phyloP scores from a whole-genome alignment of 2,888 invertebrate genomes.

The Eremobia ochroleuca region DNA sequence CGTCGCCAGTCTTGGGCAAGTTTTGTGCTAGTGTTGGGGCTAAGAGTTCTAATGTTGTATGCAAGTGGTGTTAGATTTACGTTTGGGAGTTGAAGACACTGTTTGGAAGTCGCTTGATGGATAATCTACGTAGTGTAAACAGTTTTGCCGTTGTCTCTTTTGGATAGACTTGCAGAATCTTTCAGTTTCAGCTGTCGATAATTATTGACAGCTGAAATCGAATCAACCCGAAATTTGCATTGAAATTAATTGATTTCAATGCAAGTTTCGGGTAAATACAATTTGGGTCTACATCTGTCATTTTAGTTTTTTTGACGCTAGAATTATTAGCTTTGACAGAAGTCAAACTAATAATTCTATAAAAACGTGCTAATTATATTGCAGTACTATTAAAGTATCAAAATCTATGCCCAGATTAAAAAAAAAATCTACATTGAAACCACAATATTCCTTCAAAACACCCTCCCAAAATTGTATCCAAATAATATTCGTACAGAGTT shows the following conservation, averaged over 20 bases:
- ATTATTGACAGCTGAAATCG: no score
- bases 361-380: neutral
- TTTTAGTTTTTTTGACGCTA: neutral
- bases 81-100: constrained; percentile 9
- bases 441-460: constrained; percentile 11
- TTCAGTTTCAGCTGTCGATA: no score
- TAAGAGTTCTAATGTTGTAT: constrained; percentile 35
- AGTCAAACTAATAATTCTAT: no score
- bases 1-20: constrained; percentile 79
- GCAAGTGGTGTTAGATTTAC: constrained; percentile 36
- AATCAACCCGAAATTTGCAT: no score
- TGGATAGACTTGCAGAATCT: neutral
- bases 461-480: constrained; percentile 17
- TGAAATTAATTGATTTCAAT: no score
- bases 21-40: constrained; percentile 58
- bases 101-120: neutral
- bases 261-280: neutral
- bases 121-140: neutral
- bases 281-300: neutral
- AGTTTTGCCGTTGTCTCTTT: neutral
- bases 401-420: neutral
- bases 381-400: neutral
- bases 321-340: no score
- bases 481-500: constrained; percentile 44
- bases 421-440: neutral